These are phyloP conservation scores for Dicerorhinus sumatrensis DNA, from an alignment of 2,113 vertebrate species.

Conservation along the genomic window DNA sequence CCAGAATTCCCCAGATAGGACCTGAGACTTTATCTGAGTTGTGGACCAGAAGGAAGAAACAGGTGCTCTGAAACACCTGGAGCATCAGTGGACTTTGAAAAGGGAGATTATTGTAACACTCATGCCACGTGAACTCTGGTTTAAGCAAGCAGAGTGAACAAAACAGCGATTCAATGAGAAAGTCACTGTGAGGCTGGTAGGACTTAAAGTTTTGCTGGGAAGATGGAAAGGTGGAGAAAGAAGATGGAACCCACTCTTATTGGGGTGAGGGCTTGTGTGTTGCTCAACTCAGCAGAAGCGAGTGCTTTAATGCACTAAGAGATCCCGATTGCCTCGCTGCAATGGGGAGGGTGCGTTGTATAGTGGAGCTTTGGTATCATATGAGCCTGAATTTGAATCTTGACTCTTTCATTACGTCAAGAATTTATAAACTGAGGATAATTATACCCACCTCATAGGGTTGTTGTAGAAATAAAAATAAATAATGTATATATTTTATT, in stretches of 20 bases:
- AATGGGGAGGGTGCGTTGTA: rapidly evolving
- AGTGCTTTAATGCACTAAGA: background rate
- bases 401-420: background rate
- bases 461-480: background rate
- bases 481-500: background rate
- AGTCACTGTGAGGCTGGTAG: background rate
- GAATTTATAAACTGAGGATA: background rate
- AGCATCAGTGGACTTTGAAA: background rate
- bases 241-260: background rate
- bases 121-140: background rate
- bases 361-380: background rate
- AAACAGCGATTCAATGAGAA: background rate
- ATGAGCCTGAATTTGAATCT: background rate
- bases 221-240: background rate
- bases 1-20: background rate
- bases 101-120: background rate
- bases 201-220: background rate
- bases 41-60: background rate
- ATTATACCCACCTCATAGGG: background rate
- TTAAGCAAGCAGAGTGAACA: background rate
- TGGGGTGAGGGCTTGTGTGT: background rate
- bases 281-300: background rate
- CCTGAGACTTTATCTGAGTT: background rate
- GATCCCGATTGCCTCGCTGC: background rate
- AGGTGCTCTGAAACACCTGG: background rate